phyloP scores from a whole-genome alignment of 1,140 invertebrate species.

The Geopemphigus sp. region DNA sequence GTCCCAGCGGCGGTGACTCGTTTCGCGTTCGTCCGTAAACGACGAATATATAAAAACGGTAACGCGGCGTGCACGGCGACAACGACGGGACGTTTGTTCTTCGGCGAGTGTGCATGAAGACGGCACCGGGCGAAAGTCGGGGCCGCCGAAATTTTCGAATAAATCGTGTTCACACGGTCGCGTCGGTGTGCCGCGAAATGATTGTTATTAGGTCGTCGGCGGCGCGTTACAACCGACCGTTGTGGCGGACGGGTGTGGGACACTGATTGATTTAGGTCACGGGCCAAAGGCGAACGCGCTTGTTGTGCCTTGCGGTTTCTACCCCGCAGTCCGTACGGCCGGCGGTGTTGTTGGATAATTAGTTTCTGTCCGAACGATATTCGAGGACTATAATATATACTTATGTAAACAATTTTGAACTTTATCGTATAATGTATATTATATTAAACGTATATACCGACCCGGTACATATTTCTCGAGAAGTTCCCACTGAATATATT shows the following conservation, averaged over 20 bases:
- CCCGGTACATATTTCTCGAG: neutral
- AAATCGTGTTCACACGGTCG: too few relatives aligned
- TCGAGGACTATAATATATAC: neutral
- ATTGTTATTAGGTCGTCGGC: too few relatives aligned
- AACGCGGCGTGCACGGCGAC: too few relatives aligned
- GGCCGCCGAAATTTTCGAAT: too few relatives aligned
- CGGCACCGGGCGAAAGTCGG: too few relatives aligned
- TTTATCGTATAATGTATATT: neutral
- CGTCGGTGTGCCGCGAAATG: too few relatives aligned
- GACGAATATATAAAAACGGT: too few relatives aligned
- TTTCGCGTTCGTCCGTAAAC: too few relatives aligned
- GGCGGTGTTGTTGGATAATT: slow-evolving; percentile 19
- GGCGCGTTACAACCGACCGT: too few relatives aligned
- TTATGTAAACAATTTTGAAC: slow-evolving; percentile 13
- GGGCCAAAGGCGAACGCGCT: neutral
- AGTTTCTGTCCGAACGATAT: slow-evolving; percentile 20
- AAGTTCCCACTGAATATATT: neutral
- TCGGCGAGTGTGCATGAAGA: too few relatives aligned
- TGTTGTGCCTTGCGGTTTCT: neutral
- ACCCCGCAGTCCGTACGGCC: neutral
- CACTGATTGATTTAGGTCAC: slow-evolving; percentile 31
- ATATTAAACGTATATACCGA: neutral
- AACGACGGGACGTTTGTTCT: too few relatives aligned
- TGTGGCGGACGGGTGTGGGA: neutral
- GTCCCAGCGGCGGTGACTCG: too few relatives aligned